Conservation (phyloP, 1,140 invertebrate genomes). For the Zeugodacus cucurbitae region DNA sequence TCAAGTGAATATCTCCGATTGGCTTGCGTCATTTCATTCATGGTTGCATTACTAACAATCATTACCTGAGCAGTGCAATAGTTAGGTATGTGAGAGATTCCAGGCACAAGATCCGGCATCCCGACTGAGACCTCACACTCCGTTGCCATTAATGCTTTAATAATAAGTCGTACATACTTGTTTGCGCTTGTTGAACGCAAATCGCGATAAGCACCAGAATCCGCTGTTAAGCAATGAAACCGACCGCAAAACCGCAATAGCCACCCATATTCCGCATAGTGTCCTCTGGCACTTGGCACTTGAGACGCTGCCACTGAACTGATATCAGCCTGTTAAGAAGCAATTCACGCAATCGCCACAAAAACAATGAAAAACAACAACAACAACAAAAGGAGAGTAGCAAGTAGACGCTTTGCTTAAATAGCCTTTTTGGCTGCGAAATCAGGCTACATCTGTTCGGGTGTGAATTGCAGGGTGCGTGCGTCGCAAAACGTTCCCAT, state of each 20-base stretch:
- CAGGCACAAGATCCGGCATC: not conserved
- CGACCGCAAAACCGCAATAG: conserved; percentile 43
- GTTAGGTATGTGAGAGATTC: not conserved
- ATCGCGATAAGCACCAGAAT: conserved; percentile 29
- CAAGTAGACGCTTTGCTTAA: not conserved
- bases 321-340: conserved; percentile 56
- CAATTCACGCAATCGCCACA: conserved; percentile 21
- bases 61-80: not conserved
- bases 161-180: conserved; percentile 27
- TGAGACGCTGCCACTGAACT: not conserved
- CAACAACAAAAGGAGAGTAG: not conserved
- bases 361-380: not conserved
- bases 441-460: conserved; percentile 42
- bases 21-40: conserved; percentile 11
- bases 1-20: not conserved
- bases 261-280: conserved; percentile 62
- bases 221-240: not conserved
- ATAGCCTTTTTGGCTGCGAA: not conserved
- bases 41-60: conserved; percentile 35
- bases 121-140: not conserved
- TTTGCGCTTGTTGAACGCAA: conserved; percentile 26
- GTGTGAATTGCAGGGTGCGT: not conserved
- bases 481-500: conserved; percentile 46
- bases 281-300: conserved; percentile 54
- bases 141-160: conserved; percentile 42